Conservation (phyloP, 2,113 vertebrate genomes). For the Gulo gulo region DNA sequence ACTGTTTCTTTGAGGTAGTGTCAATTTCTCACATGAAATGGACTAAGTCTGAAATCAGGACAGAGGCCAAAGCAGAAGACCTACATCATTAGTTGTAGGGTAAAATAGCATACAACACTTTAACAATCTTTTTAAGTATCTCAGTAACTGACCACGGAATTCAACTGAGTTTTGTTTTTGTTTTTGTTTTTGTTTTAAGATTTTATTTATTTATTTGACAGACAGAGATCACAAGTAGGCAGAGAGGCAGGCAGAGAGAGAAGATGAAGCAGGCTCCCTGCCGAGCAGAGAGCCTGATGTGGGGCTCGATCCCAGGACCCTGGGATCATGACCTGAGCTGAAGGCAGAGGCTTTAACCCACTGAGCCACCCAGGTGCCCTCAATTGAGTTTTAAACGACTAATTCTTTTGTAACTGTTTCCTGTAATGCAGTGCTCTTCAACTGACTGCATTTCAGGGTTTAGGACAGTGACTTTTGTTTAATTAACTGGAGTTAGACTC, state of each 20-base stretch:
- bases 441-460: not conserved
- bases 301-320: too few species aligned
- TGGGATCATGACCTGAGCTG: too few species aligned
- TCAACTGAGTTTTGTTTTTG: not conserved
- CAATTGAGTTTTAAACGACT: not conserved
- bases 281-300: too few species aligned
- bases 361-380: not conserved
- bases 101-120: not conserved
- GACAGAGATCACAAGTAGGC: too few species aligned
- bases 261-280: too few species aligned
- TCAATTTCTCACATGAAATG: not conserved
- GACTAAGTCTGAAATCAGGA: not conserved
- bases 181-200: not conserved
- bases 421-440: not conserved
- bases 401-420: not conserved
- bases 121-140: not conserved
- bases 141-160: not conserved
- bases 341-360: too few species aligned
- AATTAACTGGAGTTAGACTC: not conserved
- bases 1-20: not conserved
- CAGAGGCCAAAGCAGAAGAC: not conserved
- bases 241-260: too few species aligned
- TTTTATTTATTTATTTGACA: too few species aligned
- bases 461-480: constrained; percentile 5
- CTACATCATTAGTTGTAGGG: not conserved